Base-by-base conservation (phyloP, 2,797 vertebrate species). In the Centroberyx gerrardi region DNA sequence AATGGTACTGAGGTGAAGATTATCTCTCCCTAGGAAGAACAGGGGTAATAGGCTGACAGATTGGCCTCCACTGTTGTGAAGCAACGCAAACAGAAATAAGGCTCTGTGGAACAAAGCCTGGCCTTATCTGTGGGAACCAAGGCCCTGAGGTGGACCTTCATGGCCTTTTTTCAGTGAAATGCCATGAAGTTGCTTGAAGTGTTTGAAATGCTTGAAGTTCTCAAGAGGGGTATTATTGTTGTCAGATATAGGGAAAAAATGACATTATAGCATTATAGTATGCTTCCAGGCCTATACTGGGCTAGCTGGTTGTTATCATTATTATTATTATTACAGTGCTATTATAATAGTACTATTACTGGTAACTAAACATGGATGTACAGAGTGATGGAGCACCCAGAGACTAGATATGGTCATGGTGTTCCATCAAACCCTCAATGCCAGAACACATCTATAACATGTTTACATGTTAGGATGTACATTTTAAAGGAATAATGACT, bases 401-500 rank as follows among this genome's bases (percentile, higher is more conserved):
- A 29, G 29, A 49, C 1, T 48, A 48, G 15, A n/a, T 1, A n/a
- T 15, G 46, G n/a, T 49, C 4, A 51, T 6, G 48, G n/a, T 51
- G n/a, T 56, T 48, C 49, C 63, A 40, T 62, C 60, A 38, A 54
- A 72, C 29, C 14, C n/a, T 55, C 61, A n/a, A 13, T 27, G 42
- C 70, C 58, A 58, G 48, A 67, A 64, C 55, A 68, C 49, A 28
- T 61, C 60, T 33, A 36, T 58, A 12, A 28, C 59, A 64, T 51
- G 33, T 49, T 66, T 33, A 40, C 60, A 51, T 18, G 18, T 59
- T 12, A n/a, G 13, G 56, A 81, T 80, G 72, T 74, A 44, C 54
- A 72, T 81, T 62, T 68, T 51, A 62, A 66, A 63, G 62, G 59
- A 46, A 22, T 67, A 80, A 54, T 74, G 53, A 68, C 76, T 56